Percentiles rank a stretch among this genome's conserved stretches.
phyloP scores from a whole-genome alignment of 2,888 invertebrate genomes.

The Pocota personata region DNA sequence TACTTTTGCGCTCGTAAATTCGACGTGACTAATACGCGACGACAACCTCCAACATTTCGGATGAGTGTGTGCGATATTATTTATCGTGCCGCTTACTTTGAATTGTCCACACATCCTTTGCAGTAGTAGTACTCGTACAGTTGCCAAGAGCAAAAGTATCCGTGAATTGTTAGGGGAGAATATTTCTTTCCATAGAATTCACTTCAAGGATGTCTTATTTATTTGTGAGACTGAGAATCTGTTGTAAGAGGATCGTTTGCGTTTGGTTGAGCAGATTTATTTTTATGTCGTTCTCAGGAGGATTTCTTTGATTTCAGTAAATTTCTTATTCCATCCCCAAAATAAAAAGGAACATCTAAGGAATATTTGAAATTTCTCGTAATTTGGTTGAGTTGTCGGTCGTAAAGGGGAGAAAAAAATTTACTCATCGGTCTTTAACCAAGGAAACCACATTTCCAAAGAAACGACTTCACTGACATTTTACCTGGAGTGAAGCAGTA shows the following conservation, averaged over 20 bases:
- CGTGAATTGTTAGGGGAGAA: conserved; percentile 1
- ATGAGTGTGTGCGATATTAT: not conserved
- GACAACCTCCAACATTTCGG: conserved; percentile 13
- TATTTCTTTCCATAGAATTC: not conserved
- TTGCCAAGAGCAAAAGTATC: not conserved
- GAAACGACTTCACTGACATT: not conserved
- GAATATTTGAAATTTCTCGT: not conserved
- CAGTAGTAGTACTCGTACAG: no score
- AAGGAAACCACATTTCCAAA: not conserved
- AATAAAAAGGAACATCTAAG: not conserved
- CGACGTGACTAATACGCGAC: conserved; percentile 31
- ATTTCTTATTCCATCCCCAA: not conserved
- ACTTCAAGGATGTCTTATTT: not conserved
- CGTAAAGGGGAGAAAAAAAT: not conserved
- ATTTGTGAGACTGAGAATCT: conserved; percentile 2
- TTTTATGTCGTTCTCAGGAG: not conserved
- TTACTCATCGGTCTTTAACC: not conserved
- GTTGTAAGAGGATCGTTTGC: conserved; percentile 24
- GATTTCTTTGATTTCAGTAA: conserved; percentile 3
- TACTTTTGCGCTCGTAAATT: conserved; percentile 24
- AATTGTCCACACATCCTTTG: conserved; percentile 22
- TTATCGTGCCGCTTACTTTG: conserved; percentile 25
- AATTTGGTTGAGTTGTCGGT: not conserved
- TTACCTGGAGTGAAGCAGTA: not conserved
- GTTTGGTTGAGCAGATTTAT: conserved; percentile 18